Conservation (phyloP, 2,797 vertebrate genomes). For the Apogon hyalosoma region DNA sequence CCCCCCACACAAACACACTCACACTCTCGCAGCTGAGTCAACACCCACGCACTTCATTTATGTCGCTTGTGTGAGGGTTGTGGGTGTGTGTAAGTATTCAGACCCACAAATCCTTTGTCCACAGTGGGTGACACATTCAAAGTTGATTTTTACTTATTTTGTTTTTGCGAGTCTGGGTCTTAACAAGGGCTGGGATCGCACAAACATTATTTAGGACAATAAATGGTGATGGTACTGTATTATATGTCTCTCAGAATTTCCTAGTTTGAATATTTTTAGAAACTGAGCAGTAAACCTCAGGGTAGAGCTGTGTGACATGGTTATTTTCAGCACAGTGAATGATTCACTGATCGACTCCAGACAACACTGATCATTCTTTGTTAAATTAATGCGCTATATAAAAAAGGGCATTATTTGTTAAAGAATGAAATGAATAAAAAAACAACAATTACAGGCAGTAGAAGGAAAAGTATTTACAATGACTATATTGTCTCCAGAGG, state of each 20-base stretch:
- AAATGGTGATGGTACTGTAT: constrained; percentile 3
- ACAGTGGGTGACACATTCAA: constrained; percentile 61
- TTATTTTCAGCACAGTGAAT: too few relatives aligned
- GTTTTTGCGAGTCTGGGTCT: constrained; percentile 29
- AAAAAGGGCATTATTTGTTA: too few relatives aligned
- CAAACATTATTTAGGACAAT: constrained; percentile 9
- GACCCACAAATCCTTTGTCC: constrained; percentile 61
- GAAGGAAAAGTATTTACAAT: too few relatives aligned
- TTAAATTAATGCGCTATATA: too few relatives aligned
- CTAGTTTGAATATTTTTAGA: neutral
- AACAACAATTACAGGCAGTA: too few relatives aligned
- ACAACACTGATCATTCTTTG: too few relatives aligned
- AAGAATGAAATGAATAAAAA: too few relatives aligned
- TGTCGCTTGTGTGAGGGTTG: constrained; percentile 64
- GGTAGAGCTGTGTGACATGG: too few relatives aligned
- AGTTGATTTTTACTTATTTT: constrained; percentile 41
- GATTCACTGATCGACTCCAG: too few relatives aligned
- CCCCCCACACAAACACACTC: constrained; percentile 36
- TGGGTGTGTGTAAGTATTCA: constrained; percentile 51
- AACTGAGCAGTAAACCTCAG: neutral
- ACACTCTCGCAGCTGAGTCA: constrained; percentile 84
- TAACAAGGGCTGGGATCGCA: neutral
- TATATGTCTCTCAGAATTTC: neutral
- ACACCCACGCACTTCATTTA: constrained; percentile 83
- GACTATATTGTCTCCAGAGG: too few relatives aligned